Percentiles rank a stretch among this genome's conserved stretches.
phyloP scores from a whole-genome alignment of 2,888 invertebrate species.

The Entomobrya proxima region DNA sequence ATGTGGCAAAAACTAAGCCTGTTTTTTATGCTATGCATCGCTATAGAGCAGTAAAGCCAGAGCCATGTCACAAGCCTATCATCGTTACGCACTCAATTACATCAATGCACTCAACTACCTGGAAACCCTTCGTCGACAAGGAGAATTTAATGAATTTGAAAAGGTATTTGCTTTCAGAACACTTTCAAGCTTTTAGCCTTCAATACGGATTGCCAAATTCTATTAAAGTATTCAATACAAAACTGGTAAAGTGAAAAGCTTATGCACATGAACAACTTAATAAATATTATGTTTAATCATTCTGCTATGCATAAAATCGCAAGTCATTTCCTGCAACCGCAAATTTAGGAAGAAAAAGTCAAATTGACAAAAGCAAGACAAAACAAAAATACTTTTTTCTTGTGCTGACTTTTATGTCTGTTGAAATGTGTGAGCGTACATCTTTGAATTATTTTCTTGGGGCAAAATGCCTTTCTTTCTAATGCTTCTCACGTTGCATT shows the following conservation, averaged over 20 bases:
- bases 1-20: too few species aligned
- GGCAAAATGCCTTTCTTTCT: not conserved
- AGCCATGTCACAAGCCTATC: slow-evolving; percentile 80
- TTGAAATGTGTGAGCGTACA: not conserved
- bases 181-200: too few species aligned
- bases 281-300: too few species aligned
- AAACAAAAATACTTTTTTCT: too few species aligned
- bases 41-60: slow-evolving; percentile 79
- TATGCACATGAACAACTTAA: too few species aligned
- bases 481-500: not conserved
- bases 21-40: not conserved
- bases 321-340: too few species aligned
- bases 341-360: too few species aligned
- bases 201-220: too few species aligned
- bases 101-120: slow-evolving; percentile 82
- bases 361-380: not conserved
- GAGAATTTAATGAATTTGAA: slow-evolving; percentile 82
- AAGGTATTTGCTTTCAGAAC: slow-evolving; percentile 78
- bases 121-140: slow-evolving; percentile 80
- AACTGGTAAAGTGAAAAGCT: too few species aligned
- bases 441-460: not conserved
- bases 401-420: not conserved
- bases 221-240: too few species aligned
- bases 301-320: too few species aligned
- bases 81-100: slow-evolving; percentile 83